Evolutionary conservation across 92 coral and sea anemone species (phyloP).

Genomic region (Zoanthus gigantus): DNA sequence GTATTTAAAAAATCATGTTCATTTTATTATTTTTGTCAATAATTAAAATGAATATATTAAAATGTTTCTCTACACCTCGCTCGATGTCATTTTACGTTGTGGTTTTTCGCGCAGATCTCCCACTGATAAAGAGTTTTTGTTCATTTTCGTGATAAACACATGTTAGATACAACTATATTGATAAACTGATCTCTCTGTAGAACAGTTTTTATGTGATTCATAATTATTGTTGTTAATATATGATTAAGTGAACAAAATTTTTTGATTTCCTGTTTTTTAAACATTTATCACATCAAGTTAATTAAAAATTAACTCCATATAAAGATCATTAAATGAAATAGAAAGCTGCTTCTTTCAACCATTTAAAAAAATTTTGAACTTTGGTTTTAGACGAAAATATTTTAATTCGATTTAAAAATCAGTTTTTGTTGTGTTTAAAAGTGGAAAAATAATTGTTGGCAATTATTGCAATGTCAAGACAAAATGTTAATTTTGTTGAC

Average conservation of each 20-base stretch:
- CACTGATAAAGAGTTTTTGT: constrained; percentile 12
- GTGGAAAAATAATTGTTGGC: no score
- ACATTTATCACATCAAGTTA: background rate
- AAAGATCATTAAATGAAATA: background rate
- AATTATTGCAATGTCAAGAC: no score
- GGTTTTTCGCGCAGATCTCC: constrained; percentile 8
- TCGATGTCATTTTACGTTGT: constrained; percentile 6
- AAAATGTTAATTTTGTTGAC: no score
- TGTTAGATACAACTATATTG: background rate
- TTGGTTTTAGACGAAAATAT: no score
- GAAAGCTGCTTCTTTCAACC: background rate
- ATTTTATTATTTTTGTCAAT: constrained; percentile 12
- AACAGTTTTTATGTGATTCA: background rate
- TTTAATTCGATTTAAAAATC: no score
- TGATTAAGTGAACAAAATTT: background rate
- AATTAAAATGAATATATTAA: background rate
- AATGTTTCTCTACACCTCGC: no score
- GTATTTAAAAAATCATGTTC: background rate
- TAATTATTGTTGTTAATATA: background rate
- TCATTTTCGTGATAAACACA: constrained; percentile 25
- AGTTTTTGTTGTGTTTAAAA: no score
- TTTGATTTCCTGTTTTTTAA: background rate
- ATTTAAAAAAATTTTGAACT: no score
- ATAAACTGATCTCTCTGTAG: constrained; percentile 8
- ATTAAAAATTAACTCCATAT: background rate